These are phyloP conservation scores for Perithous albicinctus DNA, from an alignment of 2,888 invertebrate genomes.

Conservation along the genomic window DNA sequence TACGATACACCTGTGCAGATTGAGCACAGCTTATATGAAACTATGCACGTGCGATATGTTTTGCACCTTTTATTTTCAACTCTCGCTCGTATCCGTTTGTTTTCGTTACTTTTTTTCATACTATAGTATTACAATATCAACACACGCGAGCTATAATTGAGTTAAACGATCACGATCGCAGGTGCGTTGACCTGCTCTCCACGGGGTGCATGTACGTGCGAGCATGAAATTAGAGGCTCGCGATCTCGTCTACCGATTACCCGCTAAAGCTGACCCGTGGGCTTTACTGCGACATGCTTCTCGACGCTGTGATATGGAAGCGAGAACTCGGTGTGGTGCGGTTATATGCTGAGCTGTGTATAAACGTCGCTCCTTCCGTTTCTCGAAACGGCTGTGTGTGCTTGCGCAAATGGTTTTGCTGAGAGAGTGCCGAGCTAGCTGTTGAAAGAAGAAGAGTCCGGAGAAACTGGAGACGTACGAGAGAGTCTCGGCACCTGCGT, in stretches of 20 bases:
- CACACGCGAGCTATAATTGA: slow-evolving; percentile 61
- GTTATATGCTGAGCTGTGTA: not conserved
- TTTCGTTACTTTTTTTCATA: slow-evolving; percentile 29
- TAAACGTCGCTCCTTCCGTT: slow-evolving; percentile 37
- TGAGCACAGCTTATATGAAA: not conserved
- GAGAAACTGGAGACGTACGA: slow-evolving; percentile 46
- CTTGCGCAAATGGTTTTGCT: slow-evolving; percentile 54
- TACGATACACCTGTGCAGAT: not conserved
- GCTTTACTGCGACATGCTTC: slow-evolving; percentile 32
- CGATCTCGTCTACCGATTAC: slow-evolving; percentile 77
- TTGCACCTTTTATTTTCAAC: slow-evolving; percentile 22
- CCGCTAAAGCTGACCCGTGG: slow-evolving; percentile 63
- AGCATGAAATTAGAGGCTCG: slow-evolving; percentile 79
- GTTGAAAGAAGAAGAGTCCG: slow-evolving; percentile 37
- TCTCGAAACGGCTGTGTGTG: slow-evolving; percentile 37
- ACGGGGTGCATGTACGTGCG: slow-evolving; percentile 64
- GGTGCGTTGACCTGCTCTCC: slow-evolving; percentile 57
- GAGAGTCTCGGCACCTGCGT: slow-evolving; percentile 49
- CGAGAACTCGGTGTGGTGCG: not conserved
- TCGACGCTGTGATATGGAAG: slow-evolving; percentile 10
- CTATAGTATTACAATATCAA: slow-evolving; percentile 51
- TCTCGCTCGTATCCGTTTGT: slow-evolving; percentile 24
- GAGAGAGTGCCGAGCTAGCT: slow-evolving; percentile 45
- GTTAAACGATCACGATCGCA: slow-evolving; percentile 62
- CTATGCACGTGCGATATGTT: slow-evolving; percentile 22